These are phyloP conservation scores for Trachops cirrhosus DNA, from an alignment of 2,797 vertebrate species.

Conservation along the genomic window DNA sequence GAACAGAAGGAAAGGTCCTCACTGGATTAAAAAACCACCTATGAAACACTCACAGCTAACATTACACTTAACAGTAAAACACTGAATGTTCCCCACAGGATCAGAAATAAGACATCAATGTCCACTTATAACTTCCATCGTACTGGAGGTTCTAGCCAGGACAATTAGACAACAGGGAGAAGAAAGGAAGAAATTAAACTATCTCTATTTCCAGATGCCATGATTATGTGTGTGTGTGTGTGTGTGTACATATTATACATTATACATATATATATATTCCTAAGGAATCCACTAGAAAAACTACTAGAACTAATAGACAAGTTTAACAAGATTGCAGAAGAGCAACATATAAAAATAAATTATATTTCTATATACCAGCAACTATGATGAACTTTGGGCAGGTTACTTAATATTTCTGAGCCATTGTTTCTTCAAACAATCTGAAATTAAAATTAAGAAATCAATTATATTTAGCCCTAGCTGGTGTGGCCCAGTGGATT, in stretches of 20 bases:
- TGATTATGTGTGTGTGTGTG: background rate
- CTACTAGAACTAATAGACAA: background rate
- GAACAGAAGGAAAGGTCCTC: background rate
- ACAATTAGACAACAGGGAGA: background rate
- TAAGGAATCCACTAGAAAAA: background rate
- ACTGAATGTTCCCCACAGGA: background rate
- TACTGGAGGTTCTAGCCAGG: background rate
- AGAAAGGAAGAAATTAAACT: background rate
- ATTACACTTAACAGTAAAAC: background rate
- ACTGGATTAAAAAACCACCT: background rate
- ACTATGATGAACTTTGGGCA: background rate
- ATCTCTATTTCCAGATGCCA: background rate
- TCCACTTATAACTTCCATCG: background rate
- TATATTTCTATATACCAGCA: background rate
- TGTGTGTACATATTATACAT: background rate
- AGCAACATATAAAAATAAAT: background rate
- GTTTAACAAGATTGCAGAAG: background rate
- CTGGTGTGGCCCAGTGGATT: too few relatives aligned
- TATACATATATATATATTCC: background rate
- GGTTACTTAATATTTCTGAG: background rate
- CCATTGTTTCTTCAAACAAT: background rate
- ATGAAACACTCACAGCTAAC: background rate
- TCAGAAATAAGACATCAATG: background rate
- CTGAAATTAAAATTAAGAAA: background rate
- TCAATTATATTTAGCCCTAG: background rate